Conservation (phyloP, 2,888 invertebrate species). For the Poecilus cupreus region DNA sequence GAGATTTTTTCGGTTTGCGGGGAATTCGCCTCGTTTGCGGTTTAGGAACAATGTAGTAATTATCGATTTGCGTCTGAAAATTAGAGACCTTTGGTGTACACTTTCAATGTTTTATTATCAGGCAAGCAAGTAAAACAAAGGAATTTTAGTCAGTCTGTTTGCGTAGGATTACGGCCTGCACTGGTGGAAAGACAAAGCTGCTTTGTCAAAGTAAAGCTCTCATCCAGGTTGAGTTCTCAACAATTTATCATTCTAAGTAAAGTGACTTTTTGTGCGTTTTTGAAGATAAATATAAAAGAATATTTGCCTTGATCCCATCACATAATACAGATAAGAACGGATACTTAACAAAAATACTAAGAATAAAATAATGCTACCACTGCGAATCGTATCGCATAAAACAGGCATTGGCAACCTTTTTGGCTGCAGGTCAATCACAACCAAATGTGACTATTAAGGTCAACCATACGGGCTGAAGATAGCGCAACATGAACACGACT, state of each 20-base stretch:
- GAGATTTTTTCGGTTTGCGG: neutral
- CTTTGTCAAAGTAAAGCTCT: conserved; percentile 40
- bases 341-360: neutral
- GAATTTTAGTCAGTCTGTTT: conserved; percentile 34
- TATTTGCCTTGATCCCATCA: neutral
- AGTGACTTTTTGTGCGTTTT: conserved; percentile 12
- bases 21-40: conserved; percentile 1
- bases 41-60: conserved; percentile 7
- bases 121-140: conserved; percentile 28
- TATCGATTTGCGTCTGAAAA: conserved; percentile 21
- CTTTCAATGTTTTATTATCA: conserved; percentile 34
- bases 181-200: conserved; percentile 7
- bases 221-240: neutral
- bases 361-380: too few relatives aligned
- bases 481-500: too few relatives aligned
- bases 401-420: too few relatives aligned
- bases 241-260: conserved; percentile 34
- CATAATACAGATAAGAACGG: neutral
- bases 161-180: conserved; percentile 21
- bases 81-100: conserved; percentile 20
- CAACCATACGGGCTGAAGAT: too few relatives aligned
- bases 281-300: neutral
- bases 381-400: too few relatives aligned
- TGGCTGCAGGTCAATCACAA: too few relatives aligned
- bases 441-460: too few relatives aligned